Evolutionary conservation across 2,113 vertebrate species (phyloP), one percentile per base, ranked within the genome.

Genomic region (Procavia capensis): DNA sequence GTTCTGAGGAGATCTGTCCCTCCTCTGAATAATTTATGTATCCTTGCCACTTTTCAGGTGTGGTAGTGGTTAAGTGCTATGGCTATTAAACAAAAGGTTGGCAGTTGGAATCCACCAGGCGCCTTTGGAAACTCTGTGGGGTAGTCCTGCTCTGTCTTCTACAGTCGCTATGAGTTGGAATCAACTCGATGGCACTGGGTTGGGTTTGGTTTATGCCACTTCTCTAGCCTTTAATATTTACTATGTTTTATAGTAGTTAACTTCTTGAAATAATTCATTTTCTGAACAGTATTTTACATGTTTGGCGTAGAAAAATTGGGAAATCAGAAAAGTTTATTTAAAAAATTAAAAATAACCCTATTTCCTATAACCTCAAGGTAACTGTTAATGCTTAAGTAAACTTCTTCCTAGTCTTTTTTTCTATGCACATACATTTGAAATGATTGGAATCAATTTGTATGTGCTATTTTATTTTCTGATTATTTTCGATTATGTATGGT

Each of bases 181-280:
- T n/a, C n/a, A n/a, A n/a, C n/a, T n/a, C n/a, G n/a, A n/a, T n/a
- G n/a, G n/a, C n/a, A n/a, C n/a, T n/a, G n/a, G n/a, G n/a, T n/a
- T n/a, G n/a, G n/a, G n/a, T n/a, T n/a, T n/a, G n/a, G n/a, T n/a
- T n/a, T 89, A 84, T 9, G 31, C 22, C 25, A 90, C n/a, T 34
- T 93, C 63, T 95, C 76, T 68, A 27, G 7, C 47, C 50, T 20
- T 95, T 96, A 87, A 93, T 85, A 96, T n/a, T 57, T 36, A 93
- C 10, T 50, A 9, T 76, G 45, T 39, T 79, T 5, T 83, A 78
- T 2, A 85, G 2, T 36, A 61, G 4, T 43, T 90, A 85, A 72
- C 34, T 89, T n/a, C 82, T 76, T 84, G 54, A 75, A 90, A 5
- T 76, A 95, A 88, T 63, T 92, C 43, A 13, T 74, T 94, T 95